phyloP scores from a whole-genome alignment of 2,888 invertebrate genomes.

The Pterostichus niger region DNA sequence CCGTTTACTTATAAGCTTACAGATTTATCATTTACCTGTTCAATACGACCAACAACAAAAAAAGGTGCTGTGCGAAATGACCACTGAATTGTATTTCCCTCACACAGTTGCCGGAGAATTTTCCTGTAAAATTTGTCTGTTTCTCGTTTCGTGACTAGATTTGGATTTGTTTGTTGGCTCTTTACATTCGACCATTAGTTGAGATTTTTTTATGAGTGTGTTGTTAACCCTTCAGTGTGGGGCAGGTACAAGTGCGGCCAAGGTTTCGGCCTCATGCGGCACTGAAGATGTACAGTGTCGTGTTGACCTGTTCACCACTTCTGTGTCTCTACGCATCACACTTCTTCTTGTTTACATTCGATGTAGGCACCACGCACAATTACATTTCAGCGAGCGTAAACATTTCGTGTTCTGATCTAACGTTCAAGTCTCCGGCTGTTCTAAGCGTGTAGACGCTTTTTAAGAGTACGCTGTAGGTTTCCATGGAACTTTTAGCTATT shows the following conservation, averaged over 20 bases:
- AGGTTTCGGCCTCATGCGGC: background rate
- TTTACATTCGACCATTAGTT: conserved; percentile 73
- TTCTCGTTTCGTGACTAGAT: background rate
- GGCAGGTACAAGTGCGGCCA: conserved; percentile 70
- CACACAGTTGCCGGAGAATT: too few species aligned
- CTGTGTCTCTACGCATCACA: too few species aligned
- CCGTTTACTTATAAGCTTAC: too few species aligned
- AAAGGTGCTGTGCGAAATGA: too few species aligned
- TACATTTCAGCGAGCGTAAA: background rate
- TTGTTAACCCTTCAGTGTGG: conserved; percentile 73
- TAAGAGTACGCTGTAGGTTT: background rate
- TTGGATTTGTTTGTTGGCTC: conserved; percentile 56
- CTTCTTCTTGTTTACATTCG: conserved; percentile 14
- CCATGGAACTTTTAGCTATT: background rate
- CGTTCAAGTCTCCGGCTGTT: conserved; percentile 69
- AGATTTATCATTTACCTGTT: too few species aligned
- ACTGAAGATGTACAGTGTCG: background rate
- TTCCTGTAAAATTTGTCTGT: too few species aligned
- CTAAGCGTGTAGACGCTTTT: background rate
- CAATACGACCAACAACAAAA: too few species aligned
- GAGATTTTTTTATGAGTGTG: conserved; percentile 73
- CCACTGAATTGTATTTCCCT: too few species aligned
- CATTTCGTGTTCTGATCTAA: conserved; percentile 69
- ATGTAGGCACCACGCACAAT: conserved; percentile 23
- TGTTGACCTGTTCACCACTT: too few species aligned